Evolutionary conservation across 2,888 invertebrate species (phyloP).

Genomic region (Eupithecia abbreviata): DNA sequence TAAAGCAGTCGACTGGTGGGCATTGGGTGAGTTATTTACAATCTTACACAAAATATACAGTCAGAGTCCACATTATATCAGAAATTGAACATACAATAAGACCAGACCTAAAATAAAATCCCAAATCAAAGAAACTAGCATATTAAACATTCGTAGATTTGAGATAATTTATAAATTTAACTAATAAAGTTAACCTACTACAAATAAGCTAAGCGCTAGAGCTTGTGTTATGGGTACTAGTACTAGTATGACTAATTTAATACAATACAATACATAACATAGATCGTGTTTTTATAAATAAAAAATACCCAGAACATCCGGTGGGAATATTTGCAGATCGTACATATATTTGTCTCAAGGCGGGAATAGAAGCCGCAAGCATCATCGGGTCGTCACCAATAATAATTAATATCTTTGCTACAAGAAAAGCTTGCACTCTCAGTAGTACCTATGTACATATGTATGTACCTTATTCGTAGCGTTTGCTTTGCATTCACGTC

Average conservation of each 20-base stretch:
- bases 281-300: no score
- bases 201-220: no score
- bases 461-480: neutral
- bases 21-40: slow-evolving; percentile 86
- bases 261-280: no score
- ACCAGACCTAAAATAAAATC: neutral
- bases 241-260: no score
- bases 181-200: neutral
- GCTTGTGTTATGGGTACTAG: no score
- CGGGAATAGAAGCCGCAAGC: no score
- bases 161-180: neutral
- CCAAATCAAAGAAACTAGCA: neutral
- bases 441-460: neutral
- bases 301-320: no score
- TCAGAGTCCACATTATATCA: neutral
- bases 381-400: neutral
- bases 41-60: neutral
- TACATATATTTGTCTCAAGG: no score
- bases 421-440: neutral
- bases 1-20: slow-evolving; percentile 99
- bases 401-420: neutral
- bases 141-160: neutral
- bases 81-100: neutral
- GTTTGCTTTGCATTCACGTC: slow-evolving; percentile 10
- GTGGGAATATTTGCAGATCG: no score